These are phyloP conservation scores for Dasysyrphus tricinctus DNA, from an alignment of 2,888 invertebrate species.

Conservation along the genomic window DNA sequence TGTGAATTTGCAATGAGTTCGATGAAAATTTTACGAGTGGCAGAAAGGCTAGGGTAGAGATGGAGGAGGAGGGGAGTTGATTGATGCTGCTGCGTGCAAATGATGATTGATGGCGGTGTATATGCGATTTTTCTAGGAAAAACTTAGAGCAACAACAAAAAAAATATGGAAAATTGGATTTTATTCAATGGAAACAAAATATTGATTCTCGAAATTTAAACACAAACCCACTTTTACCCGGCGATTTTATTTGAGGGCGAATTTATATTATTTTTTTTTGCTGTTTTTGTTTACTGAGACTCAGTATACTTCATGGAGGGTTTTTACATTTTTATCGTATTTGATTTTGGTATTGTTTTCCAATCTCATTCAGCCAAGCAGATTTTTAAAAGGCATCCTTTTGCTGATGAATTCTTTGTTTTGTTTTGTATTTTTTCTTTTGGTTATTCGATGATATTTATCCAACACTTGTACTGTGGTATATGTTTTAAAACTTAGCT, in stretches of 20 bases:
- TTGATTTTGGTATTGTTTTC: neutral
- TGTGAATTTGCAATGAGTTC: constrained; percentile 25
- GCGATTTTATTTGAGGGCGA: neutral
- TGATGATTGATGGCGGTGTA: constrained; percentile 40
- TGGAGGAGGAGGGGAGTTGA: neutral
- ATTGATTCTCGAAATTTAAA: constrained; percentile 37
- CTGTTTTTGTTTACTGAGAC: neutral
- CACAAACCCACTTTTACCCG: neutral
- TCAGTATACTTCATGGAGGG: neutral
- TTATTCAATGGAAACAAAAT: constrained; percentile 24
- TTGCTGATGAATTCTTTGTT: neutral
- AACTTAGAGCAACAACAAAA: neutral
- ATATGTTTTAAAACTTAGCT: too few species aligned
- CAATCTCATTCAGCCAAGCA: neutral
- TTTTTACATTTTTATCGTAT: neutral
- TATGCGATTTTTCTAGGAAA: constrained; percentile 1
- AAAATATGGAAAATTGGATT: constrained; percentile 6
- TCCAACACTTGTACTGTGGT: neutral
- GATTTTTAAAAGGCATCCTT: neutral
- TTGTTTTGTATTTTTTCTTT: neutral
- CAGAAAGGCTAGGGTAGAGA: neutral
- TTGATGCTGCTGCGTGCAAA: constrained; percentile 39
- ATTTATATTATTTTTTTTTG: neutral
- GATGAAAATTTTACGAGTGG: constrained; percentile 2
- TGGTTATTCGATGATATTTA: neutral